Evolutionary conservation across 1,140 invertebrate species (phyloP).

Genomic region (Samia ricini): DNA sequence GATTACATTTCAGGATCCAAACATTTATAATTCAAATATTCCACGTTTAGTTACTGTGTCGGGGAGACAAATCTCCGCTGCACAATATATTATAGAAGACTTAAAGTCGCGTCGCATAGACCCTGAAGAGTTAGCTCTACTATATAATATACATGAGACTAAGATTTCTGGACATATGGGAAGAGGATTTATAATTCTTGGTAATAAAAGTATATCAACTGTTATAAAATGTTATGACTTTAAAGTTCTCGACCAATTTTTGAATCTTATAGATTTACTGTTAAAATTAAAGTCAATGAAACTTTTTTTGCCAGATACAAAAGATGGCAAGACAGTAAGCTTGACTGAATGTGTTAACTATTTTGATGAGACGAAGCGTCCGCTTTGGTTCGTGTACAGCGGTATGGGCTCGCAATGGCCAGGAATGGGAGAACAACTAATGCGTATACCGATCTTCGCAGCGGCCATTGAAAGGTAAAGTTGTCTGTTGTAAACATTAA

Average conservation of each 20-base stretch:
- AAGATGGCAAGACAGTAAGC: conserved; percentile 63
- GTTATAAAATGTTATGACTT: conserved; percentile 71
- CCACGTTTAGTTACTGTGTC: conserved; percentile 37
- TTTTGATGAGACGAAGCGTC: conserved; percentile 76
- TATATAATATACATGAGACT: too few species aligned
- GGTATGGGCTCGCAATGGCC: too few species aligned
- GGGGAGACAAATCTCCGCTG: conserved; percentile 39
- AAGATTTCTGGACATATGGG: conserved; percentile 77
- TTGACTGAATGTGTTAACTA: conserved; percentile 69
- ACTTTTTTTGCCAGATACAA: conserved; percentile 40
- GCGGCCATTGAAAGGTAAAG: conserved; percentile 81
- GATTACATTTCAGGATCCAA: conserved; percentile 25
- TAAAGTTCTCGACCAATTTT: not conserved
- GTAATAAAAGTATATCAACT: conserved; percentile 70
- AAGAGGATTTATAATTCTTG: too few species aligned
- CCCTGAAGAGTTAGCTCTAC: conserved; percentile 19
- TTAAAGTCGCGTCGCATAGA: conserved; percentile 37
- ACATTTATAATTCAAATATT: conserved; percentile 29
- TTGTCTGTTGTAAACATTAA: too few species aligned
- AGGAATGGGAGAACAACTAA: conserved; percentile 87
- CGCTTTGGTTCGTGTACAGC: too few species aligned
- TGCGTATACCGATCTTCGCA: too few species aligned
- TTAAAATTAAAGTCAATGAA: too few species aligned
- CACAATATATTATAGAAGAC: conserved; percentile 36
- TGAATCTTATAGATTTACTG: not conserved